These are phyloP conservation scores for Acanthurus lineatus DNA, from an alignment of 2,797 vertebrate species.

Conservation along the genomic window DNA sequence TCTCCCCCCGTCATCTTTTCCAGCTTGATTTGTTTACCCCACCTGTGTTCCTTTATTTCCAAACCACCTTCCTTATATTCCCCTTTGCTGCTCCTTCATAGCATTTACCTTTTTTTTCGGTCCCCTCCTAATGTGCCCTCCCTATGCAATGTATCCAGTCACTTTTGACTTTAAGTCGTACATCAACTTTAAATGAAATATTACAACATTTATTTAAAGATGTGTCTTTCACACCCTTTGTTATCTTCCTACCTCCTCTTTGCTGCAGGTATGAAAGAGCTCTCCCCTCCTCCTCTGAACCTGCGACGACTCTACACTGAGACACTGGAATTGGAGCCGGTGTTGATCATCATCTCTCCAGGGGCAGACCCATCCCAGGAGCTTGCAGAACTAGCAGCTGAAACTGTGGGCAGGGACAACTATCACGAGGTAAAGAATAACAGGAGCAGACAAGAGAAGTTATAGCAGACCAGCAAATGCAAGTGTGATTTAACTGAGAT, in stretches of 20 bases:
- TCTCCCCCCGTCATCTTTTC: conserved; percentile 17
- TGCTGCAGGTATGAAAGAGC: conserved; percentile 91
- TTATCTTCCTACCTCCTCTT: conserved; percentile 15
- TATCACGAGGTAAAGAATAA: conserved; percentile 90
- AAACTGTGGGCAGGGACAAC: conserved; percentile 88
- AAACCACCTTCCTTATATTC: conserved; percentile 6
- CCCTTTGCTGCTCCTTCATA: conserved; percentile 3
- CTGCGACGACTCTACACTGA: conserved; percentile 92
- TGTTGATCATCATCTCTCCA: conserved; percentile 97
- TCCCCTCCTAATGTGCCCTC: not conserved
- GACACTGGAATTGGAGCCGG: conserved; percentile 92
- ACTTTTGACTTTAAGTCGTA: conserved; percentile 28
- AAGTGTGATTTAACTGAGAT: conserved; percentile 3
- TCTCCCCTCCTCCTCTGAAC: conserved; percentile 93
- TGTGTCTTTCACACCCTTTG: conserved; percentile 9
- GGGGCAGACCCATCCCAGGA: conserved; percentile 98
- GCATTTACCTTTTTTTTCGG: not conserved
- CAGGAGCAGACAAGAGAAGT: conserved; percentile 26
- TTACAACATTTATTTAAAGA: conserved; percentile 20
- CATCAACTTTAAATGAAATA: conserved; percentile 25
- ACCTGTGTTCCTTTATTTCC: conserved; percentile 7
- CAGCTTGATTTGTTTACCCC: conserved; percentile 5
- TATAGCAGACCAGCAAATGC: conserved; percentile 24
- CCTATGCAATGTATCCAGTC: conserved; percentile 19
- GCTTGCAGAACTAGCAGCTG: conserved; percentile 92